These are phyloP conservation scores for Drosophila sproati DNA, from an alignment of 1,140 invertebrate species.

Conservation along the genomic window DNA sequence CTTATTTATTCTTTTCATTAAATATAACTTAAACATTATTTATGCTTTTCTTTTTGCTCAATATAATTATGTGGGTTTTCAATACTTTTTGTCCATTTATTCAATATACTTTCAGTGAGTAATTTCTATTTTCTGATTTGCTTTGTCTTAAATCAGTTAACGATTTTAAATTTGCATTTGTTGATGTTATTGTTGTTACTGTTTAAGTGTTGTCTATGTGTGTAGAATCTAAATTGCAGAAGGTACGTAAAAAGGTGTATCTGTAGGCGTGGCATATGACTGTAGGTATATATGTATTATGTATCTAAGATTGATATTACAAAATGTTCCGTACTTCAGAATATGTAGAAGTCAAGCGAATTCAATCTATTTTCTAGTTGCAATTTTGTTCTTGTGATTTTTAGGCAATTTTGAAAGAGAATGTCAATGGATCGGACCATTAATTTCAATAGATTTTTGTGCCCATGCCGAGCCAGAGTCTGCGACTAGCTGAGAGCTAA, in stretches of 20 bases:
- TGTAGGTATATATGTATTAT: slow-evolving; percentile 32
- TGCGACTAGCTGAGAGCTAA: too few species aligned
- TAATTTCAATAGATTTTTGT: slow-evolving; percentile 16
- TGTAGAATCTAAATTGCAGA: slow-evolving; percentile 77
- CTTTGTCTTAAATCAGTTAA: slow-evolving; percentile 70
- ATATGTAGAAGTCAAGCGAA: slow-evolving; percentile 23
- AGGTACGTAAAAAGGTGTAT: slow-evolving; percentile 79
- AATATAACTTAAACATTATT: slow-evolving; percentile 79
- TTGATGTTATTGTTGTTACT: slow-evolving; percentile 21
- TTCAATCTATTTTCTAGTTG: slow-evolving; percentile 1
- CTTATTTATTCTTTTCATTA: slow-evolving; percentile 70
- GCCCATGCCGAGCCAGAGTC: too few species aligned
- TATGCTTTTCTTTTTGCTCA: slow-evolving; percentile 51
- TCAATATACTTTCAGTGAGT: slow-evolving; percentile 49
- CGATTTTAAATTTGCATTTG: slow-evolving; percentile 45
- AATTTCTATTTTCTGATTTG: slow-evolving; percentile 57
- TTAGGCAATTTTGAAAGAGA: slow-evolving; percentile 18
- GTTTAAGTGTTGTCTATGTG: slow-evolving; percentile 44
- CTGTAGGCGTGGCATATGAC: slow-evolving; percentile 52
- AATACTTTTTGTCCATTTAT: slow-evolving; percentile 57
- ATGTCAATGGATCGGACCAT: slow-evolving; percentile 17
- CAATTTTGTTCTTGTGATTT: slow-evolving; percentile 1
- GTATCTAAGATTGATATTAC: slow-evolving; percentile 32
- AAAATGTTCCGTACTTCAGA: slow-evolving; percentile 2
- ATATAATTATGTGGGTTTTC: slow-evolving; percentile 57